A percentile compares a stretch with the other conserved stretches of the same genome.
phyloP scores from a whole-genome alignment of 2,113 vertebrate genomes.

The Corvus cornix region DNA sequence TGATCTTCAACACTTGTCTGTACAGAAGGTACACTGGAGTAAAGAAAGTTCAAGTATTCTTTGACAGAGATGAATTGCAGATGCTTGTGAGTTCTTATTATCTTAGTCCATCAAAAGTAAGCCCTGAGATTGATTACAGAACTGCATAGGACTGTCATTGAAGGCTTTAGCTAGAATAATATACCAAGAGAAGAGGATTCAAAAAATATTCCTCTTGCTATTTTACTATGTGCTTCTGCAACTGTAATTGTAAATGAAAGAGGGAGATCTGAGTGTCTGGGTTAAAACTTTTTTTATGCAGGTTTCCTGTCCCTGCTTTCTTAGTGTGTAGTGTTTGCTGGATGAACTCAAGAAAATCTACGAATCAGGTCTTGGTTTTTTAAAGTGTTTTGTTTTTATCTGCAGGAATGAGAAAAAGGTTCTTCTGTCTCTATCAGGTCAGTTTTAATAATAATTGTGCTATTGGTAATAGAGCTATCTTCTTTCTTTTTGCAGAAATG shows the following conservation, averaged over 20 bases:
- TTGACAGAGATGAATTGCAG: not conserved
- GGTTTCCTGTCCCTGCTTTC: not conserved
- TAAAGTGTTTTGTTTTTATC: not conserved
- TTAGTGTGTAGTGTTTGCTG: not conserved
- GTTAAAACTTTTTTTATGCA: not conserved
- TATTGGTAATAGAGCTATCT: not conserved
- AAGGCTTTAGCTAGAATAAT: not conserved
- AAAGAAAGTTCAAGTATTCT: conserved; percentile 18
- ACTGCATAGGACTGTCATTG: not conserved
- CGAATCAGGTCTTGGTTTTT: not conserved
- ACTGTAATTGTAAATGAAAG: not conserved
- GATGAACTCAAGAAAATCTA: conserved; percentile 33
- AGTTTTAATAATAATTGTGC: conserved; percentile 15
- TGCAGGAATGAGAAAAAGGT: not conserved
- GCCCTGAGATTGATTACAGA: not conserved
- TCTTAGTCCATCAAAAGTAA: conserved; percentile 25
- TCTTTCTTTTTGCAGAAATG: not conserved
- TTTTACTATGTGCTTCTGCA: not conserved
- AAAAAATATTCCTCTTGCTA: not conserved
- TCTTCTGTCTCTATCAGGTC: not conserved
- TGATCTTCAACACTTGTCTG: not conserved
- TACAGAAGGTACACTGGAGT: not conserved
- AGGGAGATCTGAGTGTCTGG: not conserved
- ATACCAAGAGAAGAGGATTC: not conserved
- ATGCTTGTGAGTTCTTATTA: not conserved